Conservation (phyloP, 2,113 vertebrate genomes). For the Calyptommatus sinebrachiatus region DNA sequence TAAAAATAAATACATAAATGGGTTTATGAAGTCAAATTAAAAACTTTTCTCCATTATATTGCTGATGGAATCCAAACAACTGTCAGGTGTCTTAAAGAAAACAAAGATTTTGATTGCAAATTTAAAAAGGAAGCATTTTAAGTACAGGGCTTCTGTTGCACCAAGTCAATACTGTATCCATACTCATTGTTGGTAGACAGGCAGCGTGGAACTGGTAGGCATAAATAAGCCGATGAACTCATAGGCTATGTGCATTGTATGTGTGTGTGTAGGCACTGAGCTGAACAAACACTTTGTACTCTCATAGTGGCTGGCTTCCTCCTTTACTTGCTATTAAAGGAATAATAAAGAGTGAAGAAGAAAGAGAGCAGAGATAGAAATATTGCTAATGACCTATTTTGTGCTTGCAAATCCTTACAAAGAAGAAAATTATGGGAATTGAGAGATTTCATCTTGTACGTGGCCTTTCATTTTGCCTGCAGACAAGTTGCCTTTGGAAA, state of each 20-base stretch:
- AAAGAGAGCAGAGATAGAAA: slow-evolving; percentile 32
- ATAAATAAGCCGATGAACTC: slow-evolving; percentile 57
- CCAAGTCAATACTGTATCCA: slow-evolving; percentile 73
- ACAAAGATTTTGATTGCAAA: slow-evolving; percentile 68
- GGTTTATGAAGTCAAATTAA: slow-evolving; percentile 65
- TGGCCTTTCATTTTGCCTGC: neutral
- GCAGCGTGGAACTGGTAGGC: slow-evolving; percentile 39
- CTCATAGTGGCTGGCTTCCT: slow-evolving; percentile 34
- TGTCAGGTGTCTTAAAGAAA: slow-evolving; percentile 60
- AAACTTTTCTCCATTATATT: slow-evolving; percentile 57
- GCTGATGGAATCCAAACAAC: slow-evolving; percentile 60
- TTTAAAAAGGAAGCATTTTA: slow-evolving; percentile 64
- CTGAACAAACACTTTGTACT: slow-evolving; percentile 45
- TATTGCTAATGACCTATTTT: slow-evolving; percentile 45
- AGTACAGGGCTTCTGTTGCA: slow-evolving; percentile 61
- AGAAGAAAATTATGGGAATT: slow-evolving; percentile 31
- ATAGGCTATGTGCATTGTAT: slow-evolving; percentile 35
- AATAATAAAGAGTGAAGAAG: slow-evolving; percentile 22
- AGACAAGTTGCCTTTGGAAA: too few relatives aligned
- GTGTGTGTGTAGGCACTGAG: slow-evolving; percentile 18
- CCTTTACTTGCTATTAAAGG: slow-evolving; percentile 27
- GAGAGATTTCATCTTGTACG: slow-evolving; percentile 5
- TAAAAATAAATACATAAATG: slow-evolving; percentile 33
- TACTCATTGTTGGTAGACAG: slow-evolving; percentile 44
- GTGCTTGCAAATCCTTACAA: slow-evolving; percentile 22